These are phyloP conservation scores for Bombus balteatus DNA, from an alignment of 1,140 invertebrate genomes.

Conservation along the genomic window DNA sequence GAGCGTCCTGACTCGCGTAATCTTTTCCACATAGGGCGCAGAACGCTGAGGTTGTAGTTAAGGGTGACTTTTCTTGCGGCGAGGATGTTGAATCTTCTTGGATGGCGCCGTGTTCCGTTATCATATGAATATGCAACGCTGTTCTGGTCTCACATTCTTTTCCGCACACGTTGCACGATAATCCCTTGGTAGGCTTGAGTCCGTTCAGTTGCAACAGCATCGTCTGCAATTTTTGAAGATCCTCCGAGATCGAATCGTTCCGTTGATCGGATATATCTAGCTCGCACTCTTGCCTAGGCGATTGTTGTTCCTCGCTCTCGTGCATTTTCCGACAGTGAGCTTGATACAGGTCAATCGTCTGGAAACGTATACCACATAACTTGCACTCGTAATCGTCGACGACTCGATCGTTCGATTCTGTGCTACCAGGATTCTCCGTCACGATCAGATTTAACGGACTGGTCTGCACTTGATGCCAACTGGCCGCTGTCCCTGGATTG, in stretches of 20 bases:
- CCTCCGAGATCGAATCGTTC: constrained; percentile 87
- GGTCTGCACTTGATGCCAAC: constrained; percentile 84
- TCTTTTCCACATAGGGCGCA: constrained; percentile 85
- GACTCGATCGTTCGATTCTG: constrained; percentile 73
- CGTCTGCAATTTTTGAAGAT: constrained; percentile 93
- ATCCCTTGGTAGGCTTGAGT: constrained; percentile 84
- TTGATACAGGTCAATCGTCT: constrained; percentile 83
- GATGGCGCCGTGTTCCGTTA: constrained; percentile 83
- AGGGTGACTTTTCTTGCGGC: constrained; percentile 52
- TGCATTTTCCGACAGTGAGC: constrained; percentile 81
- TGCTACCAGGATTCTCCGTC: constrained; percentile 76
- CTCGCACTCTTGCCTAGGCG: constrained; percentile 72
- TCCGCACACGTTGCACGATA: constrained; percentile 85
- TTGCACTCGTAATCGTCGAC: constrained; percentile 83
- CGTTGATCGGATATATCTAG: constrained; percentile 66
- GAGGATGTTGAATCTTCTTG: constrained; percentile 68
- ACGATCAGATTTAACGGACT: constrained; percentile 86
- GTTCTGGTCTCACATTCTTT: constrained; percentile 85
- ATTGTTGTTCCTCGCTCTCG: constrained; percentile 79
- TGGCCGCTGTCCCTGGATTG: constrained; percentile 73
- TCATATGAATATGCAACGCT: constrained; percentile 85
- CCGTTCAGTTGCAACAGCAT: constrained; percentile 96
- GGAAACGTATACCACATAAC: constrained; percentile 84
- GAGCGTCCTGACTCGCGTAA: constrained; percentile 81
- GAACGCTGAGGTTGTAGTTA: constrained; percentile 51